These are phyloP conservation scores for Meriones unguiculatus DNA, from an alignment of 2,113 vertebrate species.

Conservation along the genomic window DNA sequence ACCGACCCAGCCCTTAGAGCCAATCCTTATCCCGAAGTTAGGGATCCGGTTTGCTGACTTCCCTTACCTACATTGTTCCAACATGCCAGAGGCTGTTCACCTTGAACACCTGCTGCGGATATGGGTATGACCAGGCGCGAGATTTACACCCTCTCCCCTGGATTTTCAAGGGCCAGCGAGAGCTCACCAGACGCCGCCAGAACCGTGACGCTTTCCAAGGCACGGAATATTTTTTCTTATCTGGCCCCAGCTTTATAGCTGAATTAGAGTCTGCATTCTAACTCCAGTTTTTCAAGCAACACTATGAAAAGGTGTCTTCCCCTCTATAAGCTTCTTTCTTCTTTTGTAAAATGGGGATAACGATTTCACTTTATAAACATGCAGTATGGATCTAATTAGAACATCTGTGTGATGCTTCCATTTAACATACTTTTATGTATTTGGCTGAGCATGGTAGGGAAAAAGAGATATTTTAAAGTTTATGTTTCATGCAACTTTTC, in stretches of 20 bases:
- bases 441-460: background rate
- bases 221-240: too few species aligned
- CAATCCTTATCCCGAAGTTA: too few species aligned
- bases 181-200: too few species aligned
- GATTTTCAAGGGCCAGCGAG: too few species aligned
- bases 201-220: too few species aligned
- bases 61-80: too few species aligned
- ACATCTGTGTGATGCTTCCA: conserved; percentile 29
- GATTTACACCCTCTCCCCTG: too few species aligned
- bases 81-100: too few species aligned
- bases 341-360: background rate
- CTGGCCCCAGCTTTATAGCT: background rate
- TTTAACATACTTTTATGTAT: background rate
- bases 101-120: too few species aligned
- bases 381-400: background rate
- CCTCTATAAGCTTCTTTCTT: background rate
- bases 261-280: background rate
- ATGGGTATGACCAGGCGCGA: too few species aligned
- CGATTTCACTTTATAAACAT: background rate
- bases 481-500: background rate
- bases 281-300: background rate
- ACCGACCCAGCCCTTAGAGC: too few species aligned
- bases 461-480: background rate
- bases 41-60: too few species aligned
- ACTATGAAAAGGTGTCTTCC: background rate